Conservation (phyloP, 2,888 invertebrate genomes). For the Steromphala cineraria region DNA sequence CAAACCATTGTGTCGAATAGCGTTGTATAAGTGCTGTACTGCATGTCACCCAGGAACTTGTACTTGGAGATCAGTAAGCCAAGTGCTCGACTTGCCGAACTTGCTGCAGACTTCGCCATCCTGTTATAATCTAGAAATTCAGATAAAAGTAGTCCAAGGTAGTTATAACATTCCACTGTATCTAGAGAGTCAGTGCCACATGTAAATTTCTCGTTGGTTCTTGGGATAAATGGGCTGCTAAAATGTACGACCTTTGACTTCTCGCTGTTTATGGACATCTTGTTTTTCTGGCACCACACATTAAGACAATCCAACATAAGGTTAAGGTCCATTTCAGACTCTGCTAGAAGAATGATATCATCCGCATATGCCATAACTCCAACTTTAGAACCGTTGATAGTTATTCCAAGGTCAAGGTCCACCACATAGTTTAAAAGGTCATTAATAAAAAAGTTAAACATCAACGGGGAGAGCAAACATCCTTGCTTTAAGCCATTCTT, state of each 20-base stretch:
- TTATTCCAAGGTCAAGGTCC: not conserved
- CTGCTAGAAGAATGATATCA: not conserved
- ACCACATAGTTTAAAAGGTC: not conserved
- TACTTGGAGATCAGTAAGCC: too few species aligned
- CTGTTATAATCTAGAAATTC: too few species aligned
- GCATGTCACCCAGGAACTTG: not conserved
- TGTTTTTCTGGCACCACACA: not conserved
- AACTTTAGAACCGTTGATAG: not conserved
- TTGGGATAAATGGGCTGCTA: not conserved
- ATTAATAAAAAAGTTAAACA: not conserved
- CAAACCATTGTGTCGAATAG: not conserved
- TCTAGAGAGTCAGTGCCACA: not conserved
- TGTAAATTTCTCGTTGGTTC: not conserved
- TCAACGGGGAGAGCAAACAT: not conserved
- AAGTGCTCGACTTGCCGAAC: too few species aligned
- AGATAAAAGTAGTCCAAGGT: too few species aligned
- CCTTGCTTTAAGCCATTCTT: not conserved
- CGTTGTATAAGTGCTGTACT: not conserved
- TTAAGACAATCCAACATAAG: not conserved
- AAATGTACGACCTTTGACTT: slow-evolving; percentile 9
- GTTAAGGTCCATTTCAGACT: not conserved
- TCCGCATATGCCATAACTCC: not conserved
- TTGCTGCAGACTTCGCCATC: too few species aligned
- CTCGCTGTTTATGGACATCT: not conserved
- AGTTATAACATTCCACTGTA: not conserved